Base-by-base conservation (phyloP, 2,797 vertebrate genomes). In the Serranus cabrilla region DNA sequence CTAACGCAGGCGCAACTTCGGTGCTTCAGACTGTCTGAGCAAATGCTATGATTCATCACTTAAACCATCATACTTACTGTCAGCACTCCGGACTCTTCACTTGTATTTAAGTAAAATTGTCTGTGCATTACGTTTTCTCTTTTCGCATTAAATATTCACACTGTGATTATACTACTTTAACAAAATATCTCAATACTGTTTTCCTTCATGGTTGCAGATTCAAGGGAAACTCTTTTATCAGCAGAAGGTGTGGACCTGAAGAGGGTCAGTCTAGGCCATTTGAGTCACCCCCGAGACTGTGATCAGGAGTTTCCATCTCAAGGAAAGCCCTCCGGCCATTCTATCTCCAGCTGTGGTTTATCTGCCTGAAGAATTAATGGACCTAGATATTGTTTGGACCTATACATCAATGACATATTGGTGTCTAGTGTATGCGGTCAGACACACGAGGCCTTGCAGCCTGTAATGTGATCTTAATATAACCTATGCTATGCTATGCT, bases 271-370 rank as follows among this genome's bases (percentile, higher is more conserved):
- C 46, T 54, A 51, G 58, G 20, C 51, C 31, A 8, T 23, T n/a
- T 37, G 57, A 75, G 39, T 78, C 55, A 71, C 42, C 66, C 20
- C 52, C 2, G 0, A 65, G 59, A 67, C 39, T 73, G 73, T 51
- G 71, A 74, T 75, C 73, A 49, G 63, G 80, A 86, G 73, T 89
- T 91, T 93, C 89, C 83, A 89, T 94, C 86, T 90, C 78, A 89
- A 63, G 82, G 71, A 90, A 83, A 65, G 21, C 74, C 71, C 75
- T 76, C 43, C 2, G 10, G 78, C 55, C 57, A 77, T 83, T 54
- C 51, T 60, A 72, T 72, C 76, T 72, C 74, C 16, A 68, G 71
- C 73, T 89, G 89, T 10, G 80, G 89, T 87, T 91, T 80, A 75
- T 71, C 63, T 62, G 72, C 63, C 63, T 67, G 60, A 76, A 71